phyloP scores from a whole-genome alignment of 2,113 vertebrate genomes.

The Naja naja region DNA sequence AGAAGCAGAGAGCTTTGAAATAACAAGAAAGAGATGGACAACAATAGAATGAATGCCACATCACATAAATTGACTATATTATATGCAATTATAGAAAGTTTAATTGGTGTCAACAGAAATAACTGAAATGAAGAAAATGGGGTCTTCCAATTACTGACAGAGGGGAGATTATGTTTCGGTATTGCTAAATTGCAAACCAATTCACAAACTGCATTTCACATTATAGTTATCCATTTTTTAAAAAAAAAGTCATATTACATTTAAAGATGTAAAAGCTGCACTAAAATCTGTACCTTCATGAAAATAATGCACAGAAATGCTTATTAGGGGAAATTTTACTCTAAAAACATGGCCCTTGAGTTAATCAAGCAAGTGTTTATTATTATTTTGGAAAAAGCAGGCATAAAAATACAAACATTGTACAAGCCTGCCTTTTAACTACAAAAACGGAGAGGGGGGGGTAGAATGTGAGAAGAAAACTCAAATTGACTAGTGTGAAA shows the following conservation, averaged over 20 bases:
- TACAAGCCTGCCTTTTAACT: not conserved
- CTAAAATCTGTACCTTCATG: not conserved
- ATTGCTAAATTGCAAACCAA: not conserved
- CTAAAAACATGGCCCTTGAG: not conserved
- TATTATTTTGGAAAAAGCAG: not conserved
- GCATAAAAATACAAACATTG: not conserved
- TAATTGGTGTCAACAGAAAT: not conserved
- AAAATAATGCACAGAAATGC: not conserved
- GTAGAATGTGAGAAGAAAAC: not conserved
- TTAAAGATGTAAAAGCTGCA: not conserved
- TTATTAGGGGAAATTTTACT: not conserved
- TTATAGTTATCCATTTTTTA: not conserved
- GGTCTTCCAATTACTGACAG: not conserved
- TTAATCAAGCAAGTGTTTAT: not conserved
- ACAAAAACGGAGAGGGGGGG: not conserved
- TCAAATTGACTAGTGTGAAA: not conserved
- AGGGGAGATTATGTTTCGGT: not conserved
- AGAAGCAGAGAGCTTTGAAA: not conserved
- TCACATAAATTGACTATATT: not conserved
- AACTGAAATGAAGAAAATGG: not conserved
- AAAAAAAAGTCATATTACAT: not conserved
- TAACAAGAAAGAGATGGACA: not conserved
- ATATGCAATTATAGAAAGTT: not conserved
- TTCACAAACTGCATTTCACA: not conserved
- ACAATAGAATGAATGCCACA: not conserved